Conservation (phyloP, 2,797 vertebrate species). For the Benthosema pterotum region DNA sequence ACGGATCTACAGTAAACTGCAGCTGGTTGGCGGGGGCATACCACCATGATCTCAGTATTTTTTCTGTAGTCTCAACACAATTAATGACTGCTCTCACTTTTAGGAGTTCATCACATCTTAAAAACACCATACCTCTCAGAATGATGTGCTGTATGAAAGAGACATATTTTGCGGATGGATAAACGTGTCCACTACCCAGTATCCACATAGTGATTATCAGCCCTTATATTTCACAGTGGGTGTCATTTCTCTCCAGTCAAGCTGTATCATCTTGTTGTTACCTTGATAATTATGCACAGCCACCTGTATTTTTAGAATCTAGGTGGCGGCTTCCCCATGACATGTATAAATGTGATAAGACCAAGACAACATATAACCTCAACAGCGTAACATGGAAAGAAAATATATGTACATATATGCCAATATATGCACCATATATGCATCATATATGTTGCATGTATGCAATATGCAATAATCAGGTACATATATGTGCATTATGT, state of each 20-base stretch:
- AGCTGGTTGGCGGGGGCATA: too few relatives aligned
- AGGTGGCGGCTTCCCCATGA: constrained; percentile 54
- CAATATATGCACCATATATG: too few relatives aligned
- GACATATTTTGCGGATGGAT: constrained; percentile 30
- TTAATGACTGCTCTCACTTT: neutral
- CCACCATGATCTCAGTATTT: too few relatives aligned
- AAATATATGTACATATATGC: too few relatives aligned
- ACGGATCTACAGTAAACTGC: too few relatives aligned
- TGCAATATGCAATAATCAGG: too few relatives aligned
- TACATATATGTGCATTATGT: too few relatives aligned
- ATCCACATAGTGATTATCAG: constrained; percentile 24
- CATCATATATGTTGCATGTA: too few relatives aligned
- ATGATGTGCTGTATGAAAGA: constrained; percentile 17
- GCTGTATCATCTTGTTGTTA: constrained; percentile 68
- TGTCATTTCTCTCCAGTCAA: constrained; percentile 60
- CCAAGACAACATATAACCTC: too few relatives aligned
- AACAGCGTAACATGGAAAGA: too few relatives aligned
- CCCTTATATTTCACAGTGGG: constrained; percentile 25
- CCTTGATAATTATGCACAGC: constrained; percentile 68
- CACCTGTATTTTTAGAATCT: constrained; percentile 68
- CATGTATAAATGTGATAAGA: constrained; percentile 39
- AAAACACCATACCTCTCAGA: neutral
- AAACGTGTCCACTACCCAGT: neutral
- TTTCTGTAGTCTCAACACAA: too few relatives aligned
- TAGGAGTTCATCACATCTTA: neutral